Evolutionary conservation across 2,113 vertebrate genomes (phyloP).

Genomic region (Erythrolamprus reginae): DNA sequence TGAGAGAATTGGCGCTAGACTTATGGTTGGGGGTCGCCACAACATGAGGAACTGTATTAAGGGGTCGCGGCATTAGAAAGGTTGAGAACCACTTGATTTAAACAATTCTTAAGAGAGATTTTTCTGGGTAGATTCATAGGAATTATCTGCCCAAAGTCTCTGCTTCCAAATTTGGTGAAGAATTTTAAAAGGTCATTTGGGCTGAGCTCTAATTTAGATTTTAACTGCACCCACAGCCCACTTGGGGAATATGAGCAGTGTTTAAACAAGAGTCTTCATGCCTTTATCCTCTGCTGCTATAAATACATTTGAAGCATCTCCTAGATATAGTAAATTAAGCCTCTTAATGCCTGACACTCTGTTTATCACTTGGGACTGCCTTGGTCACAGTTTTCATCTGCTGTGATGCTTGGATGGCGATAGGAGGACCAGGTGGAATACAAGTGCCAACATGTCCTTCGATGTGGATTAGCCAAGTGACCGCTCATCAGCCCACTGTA

Average conservation of each 20-base stretch:
- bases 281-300: not conserved
- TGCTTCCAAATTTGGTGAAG: not conserved
- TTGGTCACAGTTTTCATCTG: not conserved
- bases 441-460: not conserved
- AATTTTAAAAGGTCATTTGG: not conserved
- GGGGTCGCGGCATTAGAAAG: too few species aligned
- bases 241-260: not conserved
- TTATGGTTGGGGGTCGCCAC: too few species aligned
- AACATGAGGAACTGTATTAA: too few species aligned
- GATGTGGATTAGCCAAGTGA: not conserved
- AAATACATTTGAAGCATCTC: not conserved
- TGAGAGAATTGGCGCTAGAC: too few species aligned
- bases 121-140: not conserved
- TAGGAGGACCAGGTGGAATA: not conserved
- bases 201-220: not conserved
- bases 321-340: not conserved
- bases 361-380: not conserved
- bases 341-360: not conserved
- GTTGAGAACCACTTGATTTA: too few species aligned
- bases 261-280: not conserved
- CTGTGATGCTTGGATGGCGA: not conserved
- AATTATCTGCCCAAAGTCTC: not conserved
- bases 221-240: not conserved
- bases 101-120: not conserved
- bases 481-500: not conserved